Base-by-base conservation (phyloP, 1,140 invertebrate genomes). In the Danaus plexippus region DNA sequence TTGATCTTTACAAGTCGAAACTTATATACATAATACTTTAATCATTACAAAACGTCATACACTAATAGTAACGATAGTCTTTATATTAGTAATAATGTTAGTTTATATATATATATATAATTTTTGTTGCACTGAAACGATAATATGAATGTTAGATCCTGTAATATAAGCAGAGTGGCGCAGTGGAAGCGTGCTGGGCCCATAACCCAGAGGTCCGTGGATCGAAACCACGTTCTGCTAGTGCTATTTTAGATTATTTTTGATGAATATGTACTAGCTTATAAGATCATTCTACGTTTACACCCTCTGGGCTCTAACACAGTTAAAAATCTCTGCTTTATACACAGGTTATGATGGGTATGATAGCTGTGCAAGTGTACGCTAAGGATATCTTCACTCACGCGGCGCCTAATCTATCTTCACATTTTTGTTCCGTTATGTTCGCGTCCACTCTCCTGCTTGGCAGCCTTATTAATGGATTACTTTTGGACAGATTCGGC, bases 351-450 rank as follows among this genome's bases (percentile, higher is more conserved):
- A 62, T 78, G 49, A 84, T 84, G 80, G 82, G 82, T 0, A 71
- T 81, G 60, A 71, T 81, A 1, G 69, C 77, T 1, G 73, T 84
- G 0, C 80, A 84, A 47, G 80, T 84, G n/a, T 79, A 79, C 43
- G 78, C 83, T 0, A 77, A 77, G 41, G 61, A 61, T 0, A 72
- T 86, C 4, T 86, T 86, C 61, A 57, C 56, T 0, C 53, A 75
- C 43, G 73, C 83, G 8, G 75, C 74, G 2, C 80, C 83, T 0
- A 66, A 49, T 11, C 53, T 75, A 0, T 70, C 73, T 0, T 71
- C 83, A 0, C 64, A 86, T 44, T 46, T 84, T 1, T 84, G 77
- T 41, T 83, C 83, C 0, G 80, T 84, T 0, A 59, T 86, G 11
- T 77, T 84, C n/a, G 78, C 80, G 0, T 5, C 76, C 9, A 59